Base-by-base conservation (phyloP, 2,888 invertebrate genomes). In the Myathropa florea region DNA sequence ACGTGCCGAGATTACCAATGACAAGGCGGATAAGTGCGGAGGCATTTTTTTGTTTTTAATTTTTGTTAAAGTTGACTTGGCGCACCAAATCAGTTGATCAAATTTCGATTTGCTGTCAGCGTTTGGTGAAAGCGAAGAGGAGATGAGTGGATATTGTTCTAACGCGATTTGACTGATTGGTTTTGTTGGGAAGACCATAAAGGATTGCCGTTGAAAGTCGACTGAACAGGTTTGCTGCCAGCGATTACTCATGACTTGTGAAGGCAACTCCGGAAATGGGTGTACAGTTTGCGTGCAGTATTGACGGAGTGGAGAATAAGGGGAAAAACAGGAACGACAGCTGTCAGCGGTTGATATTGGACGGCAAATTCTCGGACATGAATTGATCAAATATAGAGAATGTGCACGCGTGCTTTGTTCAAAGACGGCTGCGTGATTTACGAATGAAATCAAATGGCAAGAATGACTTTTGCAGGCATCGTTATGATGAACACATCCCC, bases 211-310 rank as follows among this genome's bases (percentile, higher is more conserved):
- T 71, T 24, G 24, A 23, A 57, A 12, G 14, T 24, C 24, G 57
- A 24, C 24, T n/a, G 24, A 26, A 18, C 18, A 18, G 18, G 46
- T 46, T 46, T 46, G 18, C 6, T 1, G 6, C 4, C 18, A 18
- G 0, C 18, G 24, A 71, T 72, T 78, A 59, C 23, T 70, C 63
- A 60, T 57, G 28, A 28, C 9, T 3, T 46, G 26, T 14, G 60
- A 61, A 46, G 73, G 67, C 28, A 67, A 65, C 68, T 73, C 73
- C 83, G 83, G 83, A 83, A 83, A 71, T 65, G 26, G 24, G 21
- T 57, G 10, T 65, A 14, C 70, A 64, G 73, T 83, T 70, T 64
- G 57, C 6, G 18, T n/a, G 0, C 4, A 53, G 63, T n/a, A 60
- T 64, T 72, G 23, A 78, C 67, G 67, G 68, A 72, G 30, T 71